Evolutionary conservation across 2,113 vertebrate genomes (phyloP), one percentile per base, ranked within the genome.

Genomic region (Sander lucioperca): DNA sequence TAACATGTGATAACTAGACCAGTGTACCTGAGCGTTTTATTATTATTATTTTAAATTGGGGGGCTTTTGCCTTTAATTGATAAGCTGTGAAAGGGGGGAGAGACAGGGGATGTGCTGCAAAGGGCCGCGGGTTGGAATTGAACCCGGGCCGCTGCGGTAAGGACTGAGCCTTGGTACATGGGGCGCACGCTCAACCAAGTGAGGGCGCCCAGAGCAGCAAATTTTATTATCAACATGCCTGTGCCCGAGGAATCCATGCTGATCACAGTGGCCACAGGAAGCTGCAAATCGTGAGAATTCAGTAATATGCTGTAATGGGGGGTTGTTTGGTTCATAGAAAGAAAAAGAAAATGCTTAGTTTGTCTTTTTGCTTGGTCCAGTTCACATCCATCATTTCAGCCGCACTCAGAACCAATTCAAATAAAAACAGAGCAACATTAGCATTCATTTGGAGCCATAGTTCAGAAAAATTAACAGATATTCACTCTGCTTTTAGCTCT

Each of bases 181-280:
- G 30, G 30, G 30, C 30, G 30, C 30, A 30, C 30, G 3, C 30
- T 30, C 3, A 30, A 30, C 30, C 30, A 30, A 30, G 30, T 30
- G 30, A 30, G 30, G 30, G 30, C 30, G 30, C 30, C 30, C 30
- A 30, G 56, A 54, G 70, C 62, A 79, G 61, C 51, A 77, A 74
- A 80, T 58, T 71, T 6, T 36, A 83, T 75, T 79, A 77, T 65
- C 47, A 79, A 65, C 43, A 69, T 50, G 54, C 0, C 19, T 72
- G 36, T 57, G 54, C 30, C 7, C 0, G 14, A 65, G 74, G 45
- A 82, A 53, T 43, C 25, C 15, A 59, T 53, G 56, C 54, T 78
- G 81, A 80, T 87, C 74, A 45, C 12, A 19, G 56, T 39, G 69
- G 62, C 61, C 77, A 71, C 63, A 59, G 27, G 68, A 68, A 69